phyloP scores from a whole-genome alignment of 2,888 invertebrate genomes.

The Sepiola atlantica region DNA sequence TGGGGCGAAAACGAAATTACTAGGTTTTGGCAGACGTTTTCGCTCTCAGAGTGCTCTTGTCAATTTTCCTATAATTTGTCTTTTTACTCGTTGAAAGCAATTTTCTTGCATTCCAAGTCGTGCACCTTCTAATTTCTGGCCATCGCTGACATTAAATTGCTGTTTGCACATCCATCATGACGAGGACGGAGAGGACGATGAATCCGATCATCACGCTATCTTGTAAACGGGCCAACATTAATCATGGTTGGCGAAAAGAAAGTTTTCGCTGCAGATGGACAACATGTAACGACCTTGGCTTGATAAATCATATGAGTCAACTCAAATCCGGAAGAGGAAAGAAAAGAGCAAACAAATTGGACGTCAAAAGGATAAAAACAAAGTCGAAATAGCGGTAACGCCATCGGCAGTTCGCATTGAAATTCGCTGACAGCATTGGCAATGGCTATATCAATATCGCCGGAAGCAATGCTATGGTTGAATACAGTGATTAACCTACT shows the following conservation, averaged over 20 bases:
- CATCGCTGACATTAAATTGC: neutral
- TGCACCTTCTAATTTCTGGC: neutral
- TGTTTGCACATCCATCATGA: neutral
- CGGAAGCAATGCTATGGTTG: too few relatives aligned
- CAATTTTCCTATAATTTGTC: neutral
- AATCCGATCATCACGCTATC: neutral
- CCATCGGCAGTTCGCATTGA: neutral
- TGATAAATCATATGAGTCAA: neutral
- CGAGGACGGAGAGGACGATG: neutral
- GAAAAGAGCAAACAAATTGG: neutral
- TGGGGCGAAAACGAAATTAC: too few relatives aligned
- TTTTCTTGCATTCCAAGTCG: neutral
- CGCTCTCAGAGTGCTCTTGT: too few relatives aligned
- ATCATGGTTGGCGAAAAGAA: neutral
- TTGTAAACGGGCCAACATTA: neutral
- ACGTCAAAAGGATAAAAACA: neutral
- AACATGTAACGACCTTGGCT: neutral
- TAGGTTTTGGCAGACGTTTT: too few relatives aligned
- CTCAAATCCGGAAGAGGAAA: neutral
- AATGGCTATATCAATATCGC: too few relatives aligned
- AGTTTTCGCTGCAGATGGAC: neutral
- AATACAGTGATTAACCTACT: too few relatives aligned
- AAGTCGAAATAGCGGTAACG: neutral
- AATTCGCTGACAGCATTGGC: neutral
- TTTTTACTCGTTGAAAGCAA: neutral